These are phyloP conservation scores for Spheniscus mendiculus DNA, from an alignment of 2,113 vertebrate species.

Conservation along the genomic window DNA sequence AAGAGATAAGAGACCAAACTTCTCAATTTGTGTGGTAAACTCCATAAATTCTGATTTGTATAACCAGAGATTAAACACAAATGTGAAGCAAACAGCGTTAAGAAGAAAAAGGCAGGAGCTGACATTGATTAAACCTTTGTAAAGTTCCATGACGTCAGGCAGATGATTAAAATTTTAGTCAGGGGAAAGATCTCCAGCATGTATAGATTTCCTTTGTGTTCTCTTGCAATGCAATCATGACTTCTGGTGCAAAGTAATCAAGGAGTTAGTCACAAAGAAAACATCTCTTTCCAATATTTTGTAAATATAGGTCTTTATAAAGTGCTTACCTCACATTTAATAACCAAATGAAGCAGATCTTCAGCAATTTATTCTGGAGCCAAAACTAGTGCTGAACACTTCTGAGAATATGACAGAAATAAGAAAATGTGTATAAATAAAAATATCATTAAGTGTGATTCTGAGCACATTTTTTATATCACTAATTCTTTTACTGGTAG, in stretches of 20 bases:
- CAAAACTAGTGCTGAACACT: background rate
- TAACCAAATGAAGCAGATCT: background rate
- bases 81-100: background rate
- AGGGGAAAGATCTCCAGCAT: background rate
- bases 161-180: constrained; percentile 14
- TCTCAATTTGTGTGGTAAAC: background rate
- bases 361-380: background rate
- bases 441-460: background rate
- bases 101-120: background rate
- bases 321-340: background rate
- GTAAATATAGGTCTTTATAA: background rate
- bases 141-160: constrained; percentile 35
- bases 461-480: background rate
- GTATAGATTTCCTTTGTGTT: background rate
- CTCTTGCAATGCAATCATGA: background rate
- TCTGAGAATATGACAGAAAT: background rate
- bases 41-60: constrained; percentile 19
- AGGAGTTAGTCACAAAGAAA: background rate
- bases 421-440: background rate
- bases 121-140: background rate
- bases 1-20: background rate
- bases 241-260: background rate
- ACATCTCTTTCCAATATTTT: background rate
- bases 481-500: background rate
- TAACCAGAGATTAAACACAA: constrained; percentile 28